These are phyloP conservation scores for Tamias sibiricus DNA, from an alignment of 2,113 vertebrate species.

Conservation along the genomic window DNA sequence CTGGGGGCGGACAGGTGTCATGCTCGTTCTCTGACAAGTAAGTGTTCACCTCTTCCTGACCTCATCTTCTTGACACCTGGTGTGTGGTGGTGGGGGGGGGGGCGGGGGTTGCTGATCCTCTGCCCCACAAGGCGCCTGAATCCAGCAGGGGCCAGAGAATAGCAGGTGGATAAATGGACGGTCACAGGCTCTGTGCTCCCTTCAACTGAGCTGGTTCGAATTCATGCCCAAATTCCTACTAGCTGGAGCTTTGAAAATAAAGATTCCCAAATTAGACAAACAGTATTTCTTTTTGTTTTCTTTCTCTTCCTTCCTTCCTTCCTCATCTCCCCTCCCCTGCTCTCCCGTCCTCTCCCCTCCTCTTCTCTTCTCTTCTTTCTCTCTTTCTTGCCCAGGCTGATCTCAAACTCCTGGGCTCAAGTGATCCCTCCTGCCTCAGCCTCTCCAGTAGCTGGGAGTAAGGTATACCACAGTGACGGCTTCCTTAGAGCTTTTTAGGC, in stretches of 20 bases:
- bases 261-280: background rate
- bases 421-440: background rate
- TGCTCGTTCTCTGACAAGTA: fast-evolving
- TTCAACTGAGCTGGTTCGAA: background rate
- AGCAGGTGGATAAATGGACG: fast-evolving
- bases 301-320: too few relatives aligned
- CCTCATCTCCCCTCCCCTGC: too few relatives aligned
- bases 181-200: background rate
- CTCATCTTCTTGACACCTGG: background rate
- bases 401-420: background rate
- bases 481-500: background rate
- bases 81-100: too few relatives aligned
- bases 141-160: background rate
- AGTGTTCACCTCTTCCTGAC: background rate
- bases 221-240: background rate
- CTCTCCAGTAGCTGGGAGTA: background rate
- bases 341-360: fast-evolving
- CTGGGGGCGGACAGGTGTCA: background rate
- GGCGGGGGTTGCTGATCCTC: background rate
- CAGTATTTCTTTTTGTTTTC: too few relatives aligned
- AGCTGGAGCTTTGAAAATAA: background rate
- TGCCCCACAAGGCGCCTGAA: background rate
- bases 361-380: background rate
- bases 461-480: background rate
- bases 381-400: too few relatives aligned